phyloP scores from a whole-genome alignment of 2,113 vertebrate species.

The Hylia prasina region DNA sequence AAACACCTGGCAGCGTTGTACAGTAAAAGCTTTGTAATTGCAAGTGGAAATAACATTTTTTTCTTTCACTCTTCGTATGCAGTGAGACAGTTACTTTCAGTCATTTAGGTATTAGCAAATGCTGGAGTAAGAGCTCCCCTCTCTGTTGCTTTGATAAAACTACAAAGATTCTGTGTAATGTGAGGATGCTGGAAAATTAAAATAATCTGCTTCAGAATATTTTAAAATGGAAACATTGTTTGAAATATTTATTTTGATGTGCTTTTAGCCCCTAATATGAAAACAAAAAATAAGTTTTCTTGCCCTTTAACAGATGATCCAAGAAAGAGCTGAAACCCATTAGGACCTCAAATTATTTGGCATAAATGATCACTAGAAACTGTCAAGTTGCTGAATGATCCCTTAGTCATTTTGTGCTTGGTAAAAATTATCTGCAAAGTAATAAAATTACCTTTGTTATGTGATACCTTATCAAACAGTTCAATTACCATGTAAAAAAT shows the following conservation, averaged over 20 bases:
- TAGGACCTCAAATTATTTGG: background rate
- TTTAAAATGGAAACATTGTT: background rate
- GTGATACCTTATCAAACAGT: background rate
- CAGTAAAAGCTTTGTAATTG: constrained; percentile 82
- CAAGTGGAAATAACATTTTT: constrained; percentile 70
- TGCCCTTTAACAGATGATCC: background rate
- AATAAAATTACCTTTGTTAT: background rate
- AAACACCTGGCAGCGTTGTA: constrained; percentile 78
- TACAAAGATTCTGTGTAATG: constrained; percentile 46
- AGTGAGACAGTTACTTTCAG: constrained; percentile 54
- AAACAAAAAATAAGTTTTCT: background rate
- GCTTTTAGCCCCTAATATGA: background rate
- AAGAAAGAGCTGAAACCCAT: background rate
- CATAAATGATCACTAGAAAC: background rate
- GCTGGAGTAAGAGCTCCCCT: constrained; percentile 96
- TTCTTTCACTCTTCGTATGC: background rate
- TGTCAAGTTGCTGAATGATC: background rate
- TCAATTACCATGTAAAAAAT: background rate
- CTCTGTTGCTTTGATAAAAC: constrained; percentile 79
- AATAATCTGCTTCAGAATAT: background rate
- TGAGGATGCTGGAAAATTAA: constrained; percentile 18
- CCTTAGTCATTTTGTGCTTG: background rate
- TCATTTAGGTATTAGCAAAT: constrained; percentile 20
- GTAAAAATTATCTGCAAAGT: background rate
- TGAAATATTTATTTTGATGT: background rate